phyloP scores from a whole-genome alignment of 2,888 invertebrate genomes.

The Holacanthella duospinosa region DNA sequence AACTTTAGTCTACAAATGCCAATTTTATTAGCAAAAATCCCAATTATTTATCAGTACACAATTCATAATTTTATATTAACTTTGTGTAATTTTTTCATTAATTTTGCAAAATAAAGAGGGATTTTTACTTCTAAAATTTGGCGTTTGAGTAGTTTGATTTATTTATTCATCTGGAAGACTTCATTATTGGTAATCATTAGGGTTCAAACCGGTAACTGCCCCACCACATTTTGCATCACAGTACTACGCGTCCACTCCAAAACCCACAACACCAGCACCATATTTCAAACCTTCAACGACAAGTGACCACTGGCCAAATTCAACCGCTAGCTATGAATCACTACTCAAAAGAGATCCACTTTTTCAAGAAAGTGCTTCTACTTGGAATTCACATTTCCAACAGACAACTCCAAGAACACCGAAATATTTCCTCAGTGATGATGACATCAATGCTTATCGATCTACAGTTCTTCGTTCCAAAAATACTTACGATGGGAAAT shows the following conservation, averaged over 20 bases:
- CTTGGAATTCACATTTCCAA: not conserved
- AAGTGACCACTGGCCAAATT: not conserved
- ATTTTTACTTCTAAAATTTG: conserved; percentile 1
- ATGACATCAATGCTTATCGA: not conserved
- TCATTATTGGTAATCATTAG: conserved; percentile 13
- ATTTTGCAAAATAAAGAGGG: not conserved
- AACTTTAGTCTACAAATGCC: not conserved
- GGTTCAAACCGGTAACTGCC: conserved; percentile 30
- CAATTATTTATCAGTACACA: not conserved
- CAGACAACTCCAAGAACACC: not conserved
- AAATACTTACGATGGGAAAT: not conserved
- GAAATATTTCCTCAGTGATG: not conserved
- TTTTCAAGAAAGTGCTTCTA: not conserved
- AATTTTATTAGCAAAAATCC: not conserved
- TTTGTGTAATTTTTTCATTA: conserved; percentile 10
- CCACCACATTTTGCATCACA: conserved; percentile 24
- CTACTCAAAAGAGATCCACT: not conserved
- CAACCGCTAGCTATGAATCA: not conserved
- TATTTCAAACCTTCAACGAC: conserved; percentile 1
- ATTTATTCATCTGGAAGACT: not conserved
- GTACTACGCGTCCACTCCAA: conserved; percentile 24
- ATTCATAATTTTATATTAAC: not conserved
- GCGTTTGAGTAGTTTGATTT: not conserved
- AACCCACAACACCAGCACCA: not conserved
- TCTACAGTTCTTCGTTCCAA: not conserved